A percentile compares a stretch with the other conserved stretches of the same genome.
Conservation (phyloP, 2,113 vertebrate genomes). For the Dicentrarchus labrax region DNA sequence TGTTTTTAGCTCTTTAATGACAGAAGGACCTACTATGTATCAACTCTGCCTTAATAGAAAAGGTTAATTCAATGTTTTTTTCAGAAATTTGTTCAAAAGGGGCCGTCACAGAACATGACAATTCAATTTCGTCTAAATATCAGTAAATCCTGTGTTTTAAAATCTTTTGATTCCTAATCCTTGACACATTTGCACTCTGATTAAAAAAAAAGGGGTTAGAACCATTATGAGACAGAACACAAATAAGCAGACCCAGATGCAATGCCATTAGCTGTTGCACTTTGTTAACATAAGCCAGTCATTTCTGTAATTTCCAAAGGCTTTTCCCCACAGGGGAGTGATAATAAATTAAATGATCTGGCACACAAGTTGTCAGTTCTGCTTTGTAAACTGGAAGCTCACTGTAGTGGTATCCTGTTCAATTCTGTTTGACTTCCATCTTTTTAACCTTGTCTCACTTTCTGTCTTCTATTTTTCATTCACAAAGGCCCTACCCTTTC, state of each 20-base stretch:
- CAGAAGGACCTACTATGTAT: constrained; percentile 40
- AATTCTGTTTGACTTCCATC: constrained; percentile 66
- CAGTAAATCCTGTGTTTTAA: constrained; percentile 7
- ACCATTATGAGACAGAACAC: constrained; percentile 62
- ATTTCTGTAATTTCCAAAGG: constrained; percentile 65
- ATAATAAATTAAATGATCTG: constrained; percentile 75
- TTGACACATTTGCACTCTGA: constrained; percentile 36
- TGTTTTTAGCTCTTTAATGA: constrained; percentile 65
- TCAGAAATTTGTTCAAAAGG: constrained; percentile 11
- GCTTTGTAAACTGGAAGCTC: constrained; percentile 61
- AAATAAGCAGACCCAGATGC: constrained; percentile 69
- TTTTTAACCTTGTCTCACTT: constrained; percentile 28
- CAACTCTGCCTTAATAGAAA: constrained; percentile 26
- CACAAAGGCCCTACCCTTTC: constrained; percentile 18
- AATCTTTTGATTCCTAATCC: constrained; percentile 20
- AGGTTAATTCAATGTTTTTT: constrained; percentile 36
- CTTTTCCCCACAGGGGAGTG: constrained; percentile 57
- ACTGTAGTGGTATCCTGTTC: constrained; percentile 70
- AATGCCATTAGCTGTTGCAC: constrained; percentile 74
- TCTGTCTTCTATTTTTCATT: not conserved
- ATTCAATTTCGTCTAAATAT: constrained; percentile 34
- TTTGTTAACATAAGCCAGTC: constrained; percentile 75
- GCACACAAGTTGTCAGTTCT: constrained; percentile 70
- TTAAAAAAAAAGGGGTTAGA: constrained; percentile 25
- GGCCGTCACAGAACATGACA: constrained; percentile 1